Percentiles rank a stretch among this genome's conserved stretches.
These are phyloP conservation scores for Stegastes partitus DNA, from an alignment of 2,113 vertebrate species.

Conservation along the genomic window DNA sequence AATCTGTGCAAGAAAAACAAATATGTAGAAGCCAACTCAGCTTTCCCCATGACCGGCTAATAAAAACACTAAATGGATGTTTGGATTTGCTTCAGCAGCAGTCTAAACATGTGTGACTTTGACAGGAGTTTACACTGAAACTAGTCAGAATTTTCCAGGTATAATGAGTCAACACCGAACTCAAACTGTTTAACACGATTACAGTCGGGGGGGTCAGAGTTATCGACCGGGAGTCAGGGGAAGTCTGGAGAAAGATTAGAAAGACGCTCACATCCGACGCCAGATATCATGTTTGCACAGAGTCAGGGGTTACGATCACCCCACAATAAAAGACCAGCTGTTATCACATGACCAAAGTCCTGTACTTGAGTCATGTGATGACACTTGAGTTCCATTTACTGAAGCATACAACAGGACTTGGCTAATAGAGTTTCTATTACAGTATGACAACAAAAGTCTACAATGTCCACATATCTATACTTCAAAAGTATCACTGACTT, in stretches of 20 bases:
- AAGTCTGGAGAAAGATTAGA: neutral
- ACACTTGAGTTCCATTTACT: neutral
- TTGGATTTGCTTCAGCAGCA: constrained; percentile 39
- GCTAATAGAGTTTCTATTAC: too few species aligned
- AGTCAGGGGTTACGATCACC: neutral
- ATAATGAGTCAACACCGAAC: neutral
- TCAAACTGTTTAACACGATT: neutral
- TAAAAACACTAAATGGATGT: constrained; percentile 16
- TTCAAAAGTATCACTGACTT: too few species aligned
- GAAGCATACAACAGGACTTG: neutral
- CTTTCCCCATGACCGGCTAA: neutral
- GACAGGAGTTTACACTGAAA: constrained; percentile 1
- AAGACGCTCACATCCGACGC: neutral
- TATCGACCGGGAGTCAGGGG: neutral
- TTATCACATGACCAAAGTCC: neutral
- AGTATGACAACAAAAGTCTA: too few species aligned
- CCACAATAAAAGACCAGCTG: neutral
- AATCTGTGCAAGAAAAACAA: constrained; percentile 22
- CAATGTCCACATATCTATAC: too few species aligned
- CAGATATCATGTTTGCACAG: neutral
- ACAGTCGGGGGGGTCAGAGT: neutral
- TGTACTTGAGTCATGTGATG: neutral
- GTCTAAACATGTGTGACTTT: constrained; percentile 21
- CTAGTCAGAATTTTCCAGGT: neutral
- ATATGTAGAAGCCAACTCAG: neutral